Percentiles rank a stretch among this genome's conserved stretches.
phyloP scores from a whole-genome alignment of 2,888 invertebrate genomes.

The Athalia rosae region DNA sequence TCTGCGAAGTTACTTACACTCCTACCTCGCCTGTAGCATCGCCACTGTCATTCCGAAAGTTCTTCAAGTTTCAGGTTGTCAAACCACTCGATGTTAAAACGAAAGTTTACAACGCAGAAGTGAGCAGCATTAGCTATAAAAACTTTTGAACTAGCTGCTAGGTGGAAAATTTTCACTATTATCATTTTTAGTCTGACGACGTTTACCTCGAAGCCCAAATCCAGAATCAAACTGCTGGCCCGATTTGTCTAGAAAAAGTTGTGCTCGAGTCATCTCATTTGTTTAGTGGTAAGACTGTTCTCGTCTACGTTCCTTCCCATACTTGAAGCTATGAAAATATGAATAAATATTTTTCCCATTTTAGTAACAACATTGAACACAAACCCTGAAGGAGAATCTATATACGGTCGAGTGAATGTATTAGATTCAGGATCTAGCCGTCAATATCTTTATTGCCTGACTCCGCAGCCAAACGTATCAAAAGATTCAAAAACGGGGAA shows the following conservation, averaged over 20 bases:
- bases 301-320: background rate
- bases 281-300: slow-evolving; percentile 79
- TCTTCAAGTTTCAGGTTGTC: slow-evolving; percentile 98
- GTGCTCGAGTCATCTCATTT: slow-evolving; percentile 93
- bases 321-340: background rate
- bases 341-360: slow-evolving; percentile 46
- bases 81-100: slow-evolving; percentile 99
- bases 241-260: slow-evolving; percentile 96
- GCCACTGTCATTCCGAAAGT: slow-evolving; percentile 92
- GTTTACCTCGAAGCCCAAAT: slow-evolving; percentile 85
- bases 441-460: slow-evolving; percentile 95
- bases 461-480: slow-evolving; percentile 85
- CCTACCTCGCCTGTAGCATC: slow-evolving; percentile 78
- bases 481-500: slow-evolving; percentile 87
- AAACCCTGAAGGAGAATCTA: slow-evolving; percentile 80
- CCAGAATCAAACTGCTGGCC: slow-evolving; percentile 94
- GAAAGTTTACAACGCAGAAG: slow-evolving; percentile 96
- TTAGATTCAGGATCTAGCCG: slow-evolving; percentile 93
- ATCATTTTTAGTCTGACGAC: slow-evolving; percentile 77
- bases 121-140: slow-evolving; percentile 70
- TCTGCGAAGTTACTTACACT: slow-evolving; percentile 96
- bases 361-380: slow-evolving; percentile 84
- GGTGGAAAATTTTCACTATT: slow-evolving; percentile 8
- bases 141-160: slow-evolving; percentile 70
- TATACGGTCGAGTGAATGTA: slow-evolving; percentile 87